Base-by-base conservation (phyloP, 92 coral and sea anemone genomes). In the Palythoa grandis region DNA sequence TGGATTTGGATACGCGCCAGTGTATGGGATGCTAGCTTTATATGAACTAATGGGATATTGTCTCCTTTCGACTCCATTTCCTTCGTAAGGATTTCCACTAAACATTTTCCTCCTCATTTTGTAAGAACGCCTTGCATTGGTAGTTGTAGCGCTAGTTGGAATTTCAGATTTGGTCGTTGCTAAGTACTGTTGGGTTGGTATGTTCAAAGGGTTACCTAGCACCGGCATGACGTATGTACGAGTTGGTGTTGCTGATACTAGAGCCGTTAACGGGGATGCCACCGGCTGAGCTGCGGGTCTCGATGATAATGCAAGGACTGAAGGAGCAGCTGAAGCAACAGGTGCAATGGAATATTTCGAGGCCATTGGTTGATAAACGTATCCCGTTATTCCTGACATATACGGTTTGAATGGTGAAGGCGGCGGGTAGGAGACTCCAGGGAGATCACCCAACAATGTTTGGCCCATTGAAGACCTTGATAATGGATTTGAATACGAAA, bases 181-280 rank as follows among this genome's bases (percentile, higher is more conserved):
- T 25, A 37, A 14, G 24, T 76, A 54, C 19, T n/a, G 19, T 2
- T 54, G 74, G 56, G 73, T 23, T 17, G 47, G 13, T 22, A 52
- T 38, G 63, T 39, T 66, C 7, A 67, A 14, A 24, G 58, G 85
- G 35, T 50, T 43, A 66, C 70, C n/a, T 22, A 35, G 16, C 38
- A 61, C 60, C 47, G 85, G 70, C 22, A 80, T 39, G 56, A 80
- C 11, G 70, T 80, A 80, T 6, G 74, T 57, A 50, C 63, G 74
- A n/a, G 74, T 66, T 22, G 85, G 75, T 29, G 58, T 52, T 0
- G 74, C 74, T 47, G 74, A 17, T 67, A 80, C 60, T 47, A 67
- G 29, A 14, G 74, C 74, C 14, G 75, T 47, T 29, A 80, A 0
- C 38, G 85, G 85, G 7, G 85, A 48, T n/a, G 48, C 17, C 11